Evolutionary conservation across 2,797 vertebrate species (phyloP).

Genomic region (Cossypha caffra): DNA sequence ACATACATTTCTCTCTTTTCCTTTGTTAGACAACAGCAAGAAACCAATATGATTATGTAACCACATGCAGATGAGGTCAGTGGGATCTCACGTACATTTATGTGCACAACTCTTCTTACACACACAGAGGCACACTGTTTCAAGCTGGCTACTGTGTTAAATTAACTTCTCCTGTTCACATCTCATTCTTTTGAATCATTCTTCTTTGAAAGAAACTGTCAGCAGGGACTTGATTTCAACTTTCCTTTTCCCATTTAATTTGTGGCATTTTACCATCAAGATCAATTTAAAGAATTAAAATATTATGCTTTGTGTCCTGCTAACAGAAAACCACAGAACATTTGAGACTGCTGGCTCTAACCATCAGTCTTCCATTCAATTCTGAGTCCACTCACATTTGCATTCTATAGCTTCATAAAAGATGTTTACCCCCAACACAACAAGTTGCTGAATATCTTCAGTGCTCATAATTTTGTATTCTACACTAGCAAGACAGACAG

Average conservation of each 20-base stretch:
- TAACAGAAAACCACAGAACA: background rate
- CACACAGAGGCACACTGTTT: background rate
- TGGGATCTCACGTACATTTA: fast-evolving
- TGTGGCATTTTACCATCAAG: background rate
- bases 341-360: background rate
- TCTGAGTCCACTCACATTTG: background rate
- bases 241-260: background rate
- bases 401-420: background rate
- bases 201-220: background rate
- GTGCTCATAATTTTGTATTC: background rate
- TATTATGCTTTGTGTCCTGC: background rate
- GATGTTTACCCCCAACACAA: background rate
- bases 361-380: background rate
- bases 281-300: background rate
- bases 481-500: background rate
- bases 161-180: background rate
- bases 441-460: background rate
- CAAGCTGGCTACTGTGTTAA: background rate
- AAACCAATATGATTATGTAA: background rate
- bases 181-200: background rate
- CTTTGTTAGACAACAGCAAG: background rate
- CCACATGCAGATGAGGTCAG: background rate
- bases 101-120: background rate
- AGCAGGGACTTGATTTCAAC: background rate
- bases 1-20: background rate